Evolutionary conservation across 2,113 vertebrate species (phyloP).

Genomic region (Phainopepla nitens): DNA sequence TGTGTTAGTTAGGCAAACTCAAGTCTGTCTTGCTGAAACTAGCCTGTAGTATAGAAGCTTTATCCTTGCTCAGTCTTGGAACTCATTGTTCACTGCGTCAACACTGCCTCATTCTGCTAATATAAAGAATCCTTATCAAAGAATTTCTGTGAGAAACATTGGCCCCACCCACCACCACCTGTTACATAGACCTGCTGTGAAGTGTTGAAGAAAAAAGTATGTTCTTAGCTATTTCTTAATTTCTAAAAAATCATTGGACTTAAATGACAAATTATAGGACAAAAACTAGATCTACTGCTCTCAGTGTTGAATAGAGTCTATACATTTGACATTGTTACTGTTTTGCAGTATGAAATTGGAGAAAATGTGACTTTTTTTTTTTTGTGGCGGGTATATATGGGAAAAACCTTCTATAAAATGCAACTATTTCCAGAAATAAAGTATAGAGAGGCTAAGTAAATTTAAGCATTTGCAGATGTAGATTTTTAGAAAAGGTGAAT

Average conservation of each 20-base stretch:
- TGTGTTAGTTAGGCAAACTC: background rate
- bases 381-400: background rate
- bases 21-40: background rate
- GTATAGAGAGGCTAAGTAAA: background rate
- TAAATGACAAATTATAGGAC: background rate
- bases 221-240: background rate
- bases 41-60: background rate
- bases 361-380: background rate
- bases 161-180: background rate
- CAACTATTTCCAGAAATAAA: background rate
- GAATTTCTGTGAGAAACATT: background rate
- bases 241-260: background rate
- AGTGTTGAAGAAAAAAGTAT: background rate
- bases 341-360: background rate
- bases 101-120: background rate
- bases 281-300: background rate
- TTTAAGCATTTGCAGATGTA: background rate
- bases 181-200: background rate
- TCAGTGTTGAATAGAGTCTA: background rate
- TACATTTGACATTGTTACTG: background rate
- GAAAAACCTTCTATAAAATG: background rate
- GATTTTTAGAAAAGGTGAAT: background rate
- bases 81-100: fast-evolving
- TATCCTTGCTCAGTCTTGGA: background rate
- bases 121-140: background rate